These are phyloP conservation scores for Archivesica marissinica DNA, from an alignment of 1,140 invertebrate species.

Conservation along the genomic window DNA sequence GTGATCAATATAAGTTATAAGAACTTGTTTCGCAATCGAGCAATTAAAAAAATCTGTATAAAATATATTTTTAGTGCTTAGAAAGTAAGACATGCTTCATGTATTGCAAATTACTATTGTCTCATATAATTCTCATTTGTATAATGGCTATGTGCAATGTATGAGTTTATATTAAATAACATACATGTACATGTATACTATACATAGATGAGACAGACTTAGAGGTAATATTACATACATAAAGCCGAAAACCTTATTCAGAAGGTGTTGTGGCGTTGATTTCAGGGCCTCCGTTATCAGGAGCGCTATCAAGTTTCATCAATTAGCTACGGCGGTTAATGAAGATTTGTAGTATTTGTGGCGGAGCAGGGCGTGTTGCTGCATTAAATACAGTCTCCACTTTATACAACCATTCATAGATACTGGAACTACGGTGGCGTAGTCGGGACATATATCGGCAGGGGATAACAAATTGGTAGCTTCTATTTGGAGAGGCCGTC, in stretches of 20 bases:
- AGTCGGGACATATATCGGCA: too few relatives aligned
- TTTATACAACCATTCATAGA: too few relatives aligned
- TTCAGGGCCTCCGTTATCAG: constrained; percentile 29
- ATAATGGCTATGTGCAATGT: too few relatives aligned
- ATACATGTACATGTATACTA: neutral
- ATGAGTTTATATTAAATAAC: neutral
- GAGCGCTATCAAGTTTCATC: constrained; percentile 4
- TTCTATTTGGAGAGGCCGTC: too few relatives aligned
- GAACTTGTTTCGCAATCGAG: too few relatives aligned
- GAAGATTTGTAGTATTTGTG: constrained; percentile 16
- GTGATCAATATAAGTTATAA: too few relatives aligned
- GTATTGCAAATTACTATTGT: neutral
- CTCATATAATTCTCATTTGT: too few relatives aligned
- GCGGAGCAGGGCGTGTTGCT: constrained; percentile 22
- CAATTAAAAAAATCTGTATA: neutral
- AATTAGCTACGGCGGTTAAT: constrained; percentile 35
- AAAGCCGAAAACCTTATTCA: neutral
- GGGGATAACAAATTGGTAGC: too few relatives aligned
- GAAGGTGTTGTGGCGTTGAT: neutral
- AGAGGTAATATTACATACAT: neutral
- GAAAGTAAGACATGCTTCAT: too few relatives aligned
- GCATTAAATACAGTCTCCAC: constrained; percentile 12
- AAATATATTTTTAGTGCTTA: neutral
- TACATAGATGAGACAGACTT: too few relatives aligned
- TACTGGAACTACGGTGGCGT: too few relatives aligned